Evolutionary conservation across 2,797 vertebrate species (phyloP), one percentile per base, ranked within the genome.

Genomic region (Phataginus tetradactyla): DNA sequence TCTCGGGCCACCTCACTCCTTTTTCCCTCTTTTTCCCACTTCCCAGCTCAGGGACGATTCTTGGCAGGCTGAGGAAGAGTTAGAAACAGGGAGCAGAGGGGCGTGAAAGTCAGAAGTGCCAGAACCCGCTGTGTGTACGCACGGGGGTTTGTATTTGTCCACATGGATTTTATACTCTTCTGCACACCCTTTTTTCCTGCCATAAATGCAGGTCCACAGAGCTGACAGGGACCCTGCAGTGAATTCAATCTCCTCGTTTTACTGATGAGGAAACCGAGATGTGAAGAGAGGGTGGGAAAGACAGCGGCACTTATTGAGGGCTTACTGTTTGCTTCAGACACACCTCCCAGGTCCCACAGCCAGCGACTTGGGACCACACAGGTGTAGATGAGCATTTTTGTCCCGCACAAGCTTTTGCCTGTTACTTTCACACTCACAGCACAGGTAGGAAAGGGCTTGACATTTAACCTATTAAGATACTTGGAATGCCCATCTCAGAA

Each of bases 401-500:
- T 27, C 53, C 45, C 78, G 69, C 20, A 53, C 4, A 37, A 21
- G 27, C 7, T 61, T 55, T 64, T n/a, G 37, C 27, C 29, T 53
- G 21, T 5, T 80, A 49, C 29, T 51, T 83, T 34, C 18, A 25
- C 4, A 74, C 29, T 86, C 87, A 68, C 10, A 90, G 39, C 32
- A 20, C 14, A 27, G 5, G 8, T 9, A 92, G 61, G 45, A 93
- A 90, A 96, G 29, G 25, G 14, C 17, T 23, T 94, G 64, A 34
- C 55, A 32, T 55, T 72, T 81, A 91, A 42, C 23, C 55, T 18
- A n/a, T 49, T 78, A 63, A 92, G 81, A 87, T 45, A 34, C 23
- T 37, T 57, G 49, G 57, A 92, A 64, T 90, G 96, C 63, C 55
- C 71, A 32, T 79, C 59, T 45, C 75, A 61, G 81, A 91, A 91